These are phyloP conservation scores for Schizaphis graminum DNA, from an alignment of 2,888 invertebrate genomes.

Conservation along the genomic window DNA sequence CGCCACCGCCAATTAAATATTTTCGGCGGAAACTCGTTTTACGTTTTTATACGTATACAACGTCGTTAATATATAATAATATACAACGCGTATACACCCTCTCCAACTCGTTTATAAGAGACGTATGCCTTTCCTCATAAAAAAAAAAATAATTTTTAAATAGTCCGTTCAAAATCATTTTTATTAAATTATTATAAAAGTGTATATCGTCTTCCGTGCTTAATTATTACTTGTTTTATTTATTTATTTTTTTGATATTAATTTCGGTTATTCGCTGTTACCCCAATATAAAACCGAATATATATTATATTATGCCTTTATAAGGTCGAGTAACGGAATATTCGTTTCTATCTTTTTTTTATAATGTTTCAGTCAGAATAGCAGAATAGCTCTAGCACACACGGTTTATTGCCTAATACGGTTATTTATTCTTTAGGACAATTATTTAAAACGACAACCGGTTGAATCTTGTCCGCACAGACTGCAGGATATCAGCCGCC, in stretches of 20 bases:
- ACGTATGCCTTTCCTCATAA: neutral
- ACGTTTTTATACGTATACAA: neutral
- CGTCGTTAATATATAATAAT: neutral
- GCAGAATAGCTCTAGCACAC: neutral
- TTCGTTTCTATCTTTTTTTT: neutral
- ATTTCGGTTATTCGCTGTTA: neutral
- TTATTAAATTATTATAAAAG: neutral
- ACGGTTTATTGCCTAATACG: conserved; percentile 3
- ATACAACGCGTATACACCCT: neutral
- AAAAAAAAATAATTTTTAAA: neutral
- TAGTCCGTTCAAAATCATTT: neutral
- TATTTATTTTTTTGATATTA: neutral
- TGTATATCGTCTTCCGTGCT: neutral
- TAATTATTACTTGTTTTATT: neutral
- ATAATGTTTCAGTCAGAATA: neutral
- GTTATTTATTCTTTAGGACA: neutral
- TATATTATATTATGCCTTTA: neutral
- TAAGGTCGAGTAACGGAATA: conserved; percentile 55
- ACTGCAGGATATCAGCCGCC: neutral
- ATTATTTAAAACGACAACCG: neutral
- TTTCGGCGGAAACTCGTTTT: neutral
- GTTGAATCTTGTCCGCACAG: neutral
- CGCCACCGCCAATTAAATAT: neutral
- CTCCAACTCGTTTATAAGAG: neutral
- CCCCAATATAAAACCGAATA: conserved; percentile 28